Percentiles rank a stretch among this genome's conserved stretches.
Evolutionary conservation across 2,113 vertebrate species (phyloP).

Genomic region (Etheostoma cragini): DNA sequence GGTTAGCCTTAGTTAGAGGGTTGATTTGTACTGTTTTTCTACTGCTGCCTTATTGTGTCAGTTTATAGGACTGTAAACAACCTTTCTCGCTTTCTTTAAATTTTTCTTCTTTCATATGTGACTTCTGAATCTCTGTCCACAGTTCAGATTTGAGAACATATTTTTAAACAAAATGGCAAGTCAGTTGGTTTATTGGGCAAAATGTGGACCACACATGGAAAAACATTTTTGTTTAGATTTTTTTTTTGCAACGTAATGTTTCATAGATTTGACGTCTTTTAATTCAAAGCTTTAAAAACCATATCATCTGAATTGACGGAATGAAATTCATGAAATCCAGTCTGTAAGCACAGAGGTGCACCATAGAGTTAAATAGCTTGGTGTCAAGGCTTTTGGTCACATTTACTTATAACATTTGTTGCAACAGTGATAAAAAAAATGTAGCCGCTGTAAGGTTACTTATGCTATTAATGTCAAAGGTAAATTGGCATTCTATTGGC

Average conservation of each 20-base stretch:
- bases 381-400: background rate
- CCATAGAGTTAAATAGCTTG: background rate
- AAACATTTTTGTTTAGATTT: background rate
- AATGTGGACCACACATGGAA: background rate
- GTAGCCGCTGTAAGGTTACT: background rate
- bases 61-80: background rate
- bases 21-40: background rate
- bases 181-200: background rate
- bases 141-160: background rate
- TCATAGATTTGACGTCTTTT: background rate
- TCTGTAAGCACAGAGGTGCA: background rate
- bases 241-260: background rate
- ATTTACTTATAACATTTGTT: background rate
- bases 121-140: background rate
- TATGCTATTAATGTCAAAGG: constrained; percentile 16
- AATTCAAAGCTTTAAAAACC: background rate
- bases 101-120: background rate
- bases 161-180: background rate
- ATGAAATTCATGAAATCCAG: background rate
- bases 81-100: fast-evolving
- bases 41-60: background rate
- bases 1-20: background rate
- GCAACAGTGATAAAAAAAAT: background rate
- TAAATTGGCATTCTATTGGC: constrained; percentile 10
- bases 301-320: background rate